Conservation (phyloP, 2,888 invertebrate species). For the Unio delphinus region DNA sequence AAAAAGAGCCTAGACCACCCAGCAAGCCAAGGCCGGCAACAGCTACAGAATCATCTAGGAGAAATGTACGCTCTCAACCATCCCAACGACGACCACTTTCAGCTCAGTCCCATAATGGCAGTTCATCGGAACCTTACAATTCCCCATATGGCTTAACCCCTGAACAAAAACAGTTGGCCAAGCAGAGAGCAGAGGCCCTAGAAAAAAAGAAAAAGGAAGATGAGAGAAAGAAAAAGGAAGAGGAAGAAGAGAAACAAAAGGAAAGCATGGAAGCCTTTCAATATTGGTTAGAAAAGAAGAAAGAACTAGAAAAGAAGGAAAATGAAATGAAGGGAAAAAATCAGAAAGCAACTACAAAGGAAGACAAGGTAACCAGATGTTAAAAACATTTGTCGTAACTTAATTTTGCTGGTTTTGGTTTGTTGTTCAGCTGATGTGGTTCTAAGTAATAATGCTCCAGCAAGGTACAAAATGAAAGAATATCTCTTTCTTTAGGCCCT, state of each 20-base stretch:
- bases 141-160: slow-evolving; percentile 65
- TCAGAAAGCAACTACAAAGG: slow-evolving; percentile 32
- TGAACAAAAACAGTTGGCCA: slow-evolving; percentile 49
- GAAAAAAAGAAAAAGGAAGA: slow-evolving; percentile 51
- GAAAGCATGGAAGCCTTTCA: slow-evolving; percentile 59
- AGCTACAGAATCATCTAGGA: slow-evolving; percentile 32
- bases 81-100: slow-evolving; percentile 54
- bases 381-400: no score
- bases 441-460: no score
- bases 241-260: slow-evolving; percentile 47
- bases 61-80: slow-evolving; percentile 31
- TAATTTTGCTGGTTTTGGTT: no score
- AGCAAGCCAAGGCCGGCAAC: slow-evolving; percentile 56
- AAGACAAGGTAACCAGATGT: slow-evolving; percentile 40
- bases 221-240: slow-evolving; percentile 44
- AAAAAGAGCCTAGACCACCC: slow-evolving; percentile 47
- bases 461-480: no score
- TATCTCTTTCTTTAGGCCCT: no score
- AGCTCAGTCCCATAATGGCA: slow-evolving; percentile 28
- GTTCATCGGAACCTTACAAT: slow-evolving; percentile 44
- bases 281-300: slow-evolving; percentile 54
- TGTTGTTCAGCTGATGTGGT: no score
- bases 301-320: slow-evolving; percentile 35
- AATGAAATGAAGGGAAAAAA: slow-evolving; percentile 40
- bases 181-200: slow-evolving; percentile 42